Evolutionary conservation across 92 coral and sea anemone species (phyloP).

Genomic region (Pocillopora meandrina): DNA sequence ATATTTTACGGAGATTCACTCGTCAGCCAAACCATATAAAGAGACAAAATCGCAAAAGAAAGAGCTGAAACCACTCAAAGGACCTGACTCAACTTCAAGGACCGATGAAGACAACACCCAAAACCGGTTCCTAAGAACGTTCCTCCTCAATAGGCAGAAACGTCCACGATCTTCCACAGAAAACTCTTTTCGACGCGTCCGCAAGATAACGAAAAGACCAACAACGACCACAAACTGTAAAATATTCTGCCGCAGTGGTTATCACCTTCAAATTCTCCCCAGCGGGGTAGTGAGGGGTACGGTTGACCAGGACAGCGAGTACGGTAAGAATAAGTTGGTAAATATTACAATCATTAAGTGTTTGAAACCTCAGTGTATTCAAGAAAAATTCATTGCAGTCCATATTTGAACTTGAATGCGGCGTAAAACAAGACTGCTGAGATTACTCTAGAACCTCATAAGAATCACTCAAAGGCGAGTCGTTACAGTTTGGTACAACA

Average conservation of each 20-base stretch:
- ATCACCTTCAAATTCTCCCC: constrained; percentile 87
- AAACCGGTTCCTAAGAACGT: neutral
- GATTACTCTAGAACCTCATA: too few relatives aligned
- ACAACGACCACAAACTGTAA: constrained; percentile 77
- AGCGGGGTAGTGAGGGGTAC: constrained; percentile 84
- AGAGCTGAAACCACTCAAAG: neutral
- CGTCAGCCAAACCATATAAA: constrained; percentile 3
- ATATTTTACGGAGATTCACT: neutral
- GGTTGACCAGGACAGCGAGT: constrained; percentile 77
- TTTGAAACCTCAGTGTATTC: neutral
- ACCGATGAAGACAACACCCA: neutral
- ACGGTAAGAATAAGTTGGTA: constrained; percentile 57
- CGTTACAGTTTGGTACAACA: too few relatives aligned
- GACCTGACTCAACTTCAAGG: neutral
- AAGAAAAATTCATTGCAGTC: neutral
- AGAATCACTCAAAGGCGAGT: too few relatives aligned
- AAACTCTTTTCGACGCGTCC: constrained; percentile 28
- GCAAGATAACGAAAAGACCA: constrained; percentile 68
- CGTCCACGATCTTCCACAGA: constrained; percentile 11
- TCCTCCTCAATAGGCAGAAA: constrained; percentile 17
- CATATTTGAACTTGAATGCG: neutral
- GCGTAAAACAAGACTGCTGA: too few relatives aligned
- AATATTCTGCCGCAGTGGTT: constrained; percentile 90
- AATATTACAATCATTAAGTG: neutral
- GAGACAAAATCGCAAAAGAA: neutral